phyloP scores from a whole-genome alignment of 1,140 invertebrate genomes.

The Drosophila pruinosa region DNA sequence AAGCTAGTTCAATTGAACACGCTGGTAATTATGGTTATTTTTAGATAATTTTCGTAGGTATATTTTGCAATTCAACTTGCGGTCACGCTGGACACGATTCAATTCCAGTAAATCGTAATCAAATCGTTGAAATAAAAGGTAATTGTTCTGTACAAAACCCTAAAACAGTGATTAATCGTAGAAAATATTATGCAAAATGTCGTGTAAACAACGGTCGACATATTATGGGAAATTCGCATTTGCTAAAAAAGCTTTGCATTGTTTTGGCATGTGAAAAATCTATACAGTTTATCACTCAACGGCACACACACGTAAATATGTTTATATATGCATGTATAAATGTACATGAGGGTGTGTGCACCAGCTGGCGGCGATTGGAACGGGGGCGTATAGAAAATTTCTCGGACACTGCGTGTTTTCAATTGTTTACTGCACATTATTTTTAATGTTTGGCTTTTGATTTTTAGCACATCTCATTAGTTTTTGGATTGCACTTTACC shows the following conservation, averaged over 20 bases:
- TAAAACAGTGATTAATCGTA: neutral
- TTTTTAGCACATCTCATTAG: constrained; percentile 44
- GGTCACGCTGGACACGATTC: neutral
- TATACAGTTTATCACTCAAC: constrained; percentile 46
- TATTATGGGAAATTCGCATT: neutral
- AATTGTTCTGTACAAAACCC: neutral
- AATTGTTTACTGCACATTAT: constrained; percentile 56
- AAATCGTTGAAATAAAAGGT: constrained; percentile 37
- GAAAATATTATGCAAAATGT: neutral
- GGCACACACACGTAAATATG: constrained; percentile 10
- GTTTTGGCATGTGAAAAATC: constrained; percentile 44
- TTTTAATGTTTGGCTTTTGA: constrained; percentile 49
- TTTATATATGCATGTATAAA: too few relatives aligned
- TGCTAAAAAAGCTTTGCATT: constrained; percentile 5
- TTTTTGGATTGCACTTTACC: constrained; percentile 8
- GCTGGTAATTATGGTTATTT: neutral
- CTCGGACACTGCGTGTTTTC: constrained; percentile 21
- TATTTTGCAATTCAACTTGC: neutral
- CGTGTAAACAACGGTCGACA: neutral
- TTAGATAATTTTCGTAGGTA: neutral
- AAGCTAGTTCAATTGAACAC: neutral
- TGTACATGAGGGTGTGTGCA: too few relatives aligned
- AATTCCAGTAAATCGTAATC: constrained; percentile 17
- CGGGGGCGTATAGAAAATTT: constrained; percentile 55
- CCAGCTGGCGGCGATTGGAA: constrained; percentile 55